These are phyloP conservation scores for Rhipidura dahli DNA, from an alignment of 2,113 vertebrate species.

Conservation along the genomic window DNA sequence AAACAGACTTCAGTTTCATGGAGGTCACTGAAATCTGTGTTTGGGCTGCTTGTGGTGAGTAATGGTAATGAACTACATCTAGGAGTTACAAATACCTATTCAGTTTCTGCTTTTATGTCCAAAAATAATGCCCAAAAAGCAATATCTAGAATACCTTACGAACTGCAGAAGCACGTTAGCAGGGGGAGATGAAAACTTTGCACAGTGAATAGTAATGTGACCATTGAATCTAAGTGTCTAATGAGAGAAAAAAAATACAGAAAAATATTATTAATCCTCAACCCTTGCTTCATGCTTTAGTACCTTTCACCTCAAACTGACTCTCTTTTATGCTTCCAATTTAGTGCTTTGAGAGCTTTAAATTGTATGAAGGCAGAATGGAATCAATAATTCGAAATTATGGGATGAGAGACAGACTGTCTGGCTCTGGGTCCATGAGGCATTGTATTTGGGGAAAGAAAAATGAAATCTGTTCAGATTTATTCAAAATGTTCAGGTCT, in stretches of 20 bases:
- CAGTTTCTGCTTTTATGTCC: not conserved
- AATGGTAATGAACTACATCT: not conserved
- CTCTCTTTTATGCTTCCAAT: not conserved
- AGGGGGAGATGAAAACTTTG: not conserved
- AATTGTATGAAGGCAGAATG: not conserved
- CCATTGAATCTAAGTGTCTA: not conserved
- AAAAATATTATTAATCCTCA: not conserved
- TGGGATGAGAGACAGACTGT: not conserved
- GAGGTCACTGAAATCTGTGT: not conserved
- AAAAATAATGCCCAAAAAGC: not conserved
- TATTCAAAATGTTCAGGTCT: not conserved
- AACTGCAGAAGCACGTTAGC: not conserved
- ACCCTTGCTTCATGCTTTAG: not conserved
- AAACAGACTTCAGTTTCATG: not conserved
- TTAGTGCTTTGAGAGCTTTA: not conserved
- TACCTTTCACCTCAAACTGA: not conserved
- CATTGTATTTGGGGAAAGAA: not conserved
- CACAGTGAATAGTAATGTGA: not conserved
- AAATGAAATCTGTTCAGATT: not conserved
- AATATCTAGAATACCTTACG: not conserved
- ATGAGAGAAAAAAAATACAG: fast-evolving
- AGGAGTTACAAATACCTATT: not conserved
- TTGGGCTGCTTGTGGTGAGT: not conserved
- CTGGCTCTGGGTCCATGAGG: not conserved
- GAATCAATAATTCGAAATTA: not conserved